Evolutionary conservation across 2,113 vertebrate genomes (phyloP).

Genomic region (Choloepus hoffmanni): DNA sequence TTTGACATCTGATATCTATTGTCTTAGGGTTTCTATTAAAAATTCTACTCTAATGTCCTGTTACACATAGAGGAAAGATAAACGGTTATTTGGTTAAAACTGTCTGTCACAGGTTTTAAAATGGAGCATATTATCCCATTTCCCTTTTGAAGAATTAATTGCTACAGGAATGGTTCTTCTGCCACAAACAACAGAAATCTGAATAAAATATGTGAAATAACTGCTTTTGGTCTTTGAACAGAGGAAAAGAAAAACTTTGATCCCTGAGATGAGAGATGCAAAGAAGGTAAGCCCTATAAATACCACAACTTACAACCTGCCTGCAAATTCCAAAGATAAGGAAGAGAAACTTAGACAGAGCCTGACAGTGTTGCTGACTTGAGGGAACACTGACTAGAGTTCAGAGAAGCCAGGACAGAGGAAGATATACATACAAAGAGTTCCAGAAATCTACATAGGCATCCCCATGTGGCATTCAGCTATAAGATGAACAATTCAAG

Average conservation of each 20-base stretch:
- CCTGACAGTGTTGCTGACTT: neutral
- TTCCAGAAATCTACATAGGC: neutral
- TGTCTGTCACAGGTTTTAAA: neutral
- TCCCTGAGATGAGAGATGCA: neutral
- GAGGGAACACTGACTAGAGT: neutral
- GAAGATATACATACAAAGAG: neutral
- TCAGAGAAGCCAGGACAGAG: neutral
- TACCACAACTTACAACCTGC: neutral
- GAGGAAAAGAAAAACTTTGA: neutral
- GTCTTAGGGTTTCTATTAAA: neutral
- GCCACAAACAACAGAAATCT: conserved; percentile 2
- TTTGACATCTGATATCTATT: neutral
- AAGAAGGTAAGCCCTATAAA: neutral
- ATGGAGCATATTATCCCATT: neutral
- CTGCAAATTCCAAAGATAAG: neutral
- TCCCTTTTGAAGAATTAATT: neutral
- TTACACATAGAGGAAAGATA: neutral
- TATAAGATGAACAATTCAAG: neutral
- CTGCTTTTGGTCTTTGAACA: conserved; percentile 28
- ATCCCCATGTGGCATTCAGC: neutral
- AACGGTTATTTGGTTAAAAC: neutral
- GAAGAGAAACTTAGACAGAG: neutral
- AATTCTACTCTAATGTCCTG: neutral
- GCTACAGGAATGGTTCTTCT: neutral
- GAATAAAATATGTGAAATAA: conserved; percentile 48